Percentiles rank a stretch among this genome's conserved stretches.
Evolutionary conservation across 2,797 vertebrate species (phyloP).

Genomic region (Phaenicophaeus curvirostris): DNA sequence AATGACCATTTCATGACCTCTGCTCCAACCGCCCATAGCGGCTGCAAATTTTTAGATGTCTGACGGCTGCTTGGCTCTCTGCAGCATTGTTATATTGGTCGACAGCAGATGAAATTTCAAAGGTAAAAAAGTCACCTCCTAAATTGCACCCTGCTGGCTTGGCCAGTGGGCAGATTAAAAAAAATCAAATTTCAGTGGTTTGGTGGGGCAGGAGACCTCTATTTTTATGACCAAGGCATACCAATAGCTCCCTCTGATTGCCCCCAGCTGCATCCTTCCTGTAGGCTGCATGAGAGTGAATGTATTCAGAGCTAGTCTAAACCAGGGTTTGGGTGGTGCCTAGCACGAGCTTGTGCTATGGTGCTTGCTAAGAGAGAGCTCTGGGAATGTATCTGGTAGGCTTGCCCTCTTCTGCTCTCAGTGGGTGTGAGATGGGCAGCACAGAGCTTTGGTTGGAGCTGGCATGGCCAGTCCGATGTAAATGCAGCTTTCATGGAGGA

Average conservation of each 20-base stretch:
- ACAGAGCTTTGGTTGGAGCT: neutral
- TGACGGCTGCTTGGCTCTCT: neutral
- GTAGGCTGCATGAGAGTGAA: neutral
- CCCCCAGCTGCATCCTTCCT: neutral
- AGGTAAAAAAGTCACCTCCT: neutral
- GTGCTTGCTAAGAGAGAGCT: neutral
- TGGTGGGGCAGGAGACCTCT: neutral
- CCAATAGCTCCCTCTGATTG: neutral
- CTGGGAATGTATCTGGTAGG: neutral
- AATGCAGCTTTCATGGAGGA: neutral
- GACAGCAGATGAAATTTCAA: conserved; percentile 21
- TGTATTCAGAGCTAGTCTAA: neutral
- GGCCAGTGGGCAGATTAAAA: neutral
- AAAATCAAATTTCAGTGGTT: neutral
- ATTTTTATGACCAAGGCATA: neutral
- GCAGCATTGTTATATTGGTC: neutral
- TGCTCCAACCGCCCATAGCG: neutral
- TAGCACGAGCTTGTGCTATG: neutral
- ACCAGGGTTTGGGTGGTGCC: neutral
- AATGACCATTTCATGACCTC: conserved; percentile 33
- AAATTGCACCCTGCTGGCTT: neutral
- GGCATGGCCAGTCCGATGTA: neutral
- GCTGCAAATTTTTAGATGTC: neutral
- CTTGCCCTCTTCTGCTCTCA: neutral
- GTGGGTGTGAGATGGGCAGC: fast-evolving